Conservation (phyloP, 2,113 vertebrate species). For the Phoenicopterus ruber region DNA sequence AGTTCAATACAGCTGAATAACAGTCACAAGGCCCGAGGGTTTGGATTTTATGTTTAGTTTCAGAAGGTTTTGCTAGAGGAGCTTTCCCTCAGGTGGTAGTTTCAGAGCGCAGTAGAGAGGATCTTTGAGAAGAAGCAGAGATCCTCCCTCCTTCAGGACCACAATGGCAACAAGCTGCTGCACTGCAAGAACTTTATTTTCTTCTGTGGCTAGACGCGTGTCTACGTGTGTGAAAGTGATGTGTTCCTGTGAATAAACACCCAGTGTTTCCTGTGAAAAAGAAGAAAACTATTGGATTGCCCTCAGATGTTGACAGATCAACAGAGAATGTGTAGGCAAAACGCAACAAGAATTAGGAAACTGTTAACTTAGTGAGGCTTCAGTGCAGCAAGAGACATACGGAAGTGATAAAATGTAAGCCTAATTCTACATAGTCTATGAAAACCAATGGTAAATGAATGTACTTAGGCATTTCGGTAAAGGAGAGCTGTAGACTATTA, state of each 20-base stretch:
- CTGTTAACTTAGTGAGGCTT: not conserved
- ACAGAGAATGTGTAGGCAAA: not conserved
- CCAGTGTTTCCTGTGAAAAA: not conserved
- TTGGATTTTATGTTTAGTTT: not conserved
- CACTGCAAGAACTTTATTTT: not conserved
- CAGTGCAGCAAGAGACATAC: not conserved
- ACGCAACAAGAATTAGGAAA: not conserved
- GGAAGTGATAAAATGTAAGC: not conserved
- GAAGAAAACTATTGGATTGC: not conserved
- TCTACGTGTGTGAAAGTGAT: not conserved
- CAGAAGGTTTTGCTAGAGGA: not conserved
- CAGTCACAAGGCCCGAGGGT: not conserved
- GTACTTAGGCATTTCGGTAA: not conserved
- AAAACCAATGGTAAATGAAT: not conserved
- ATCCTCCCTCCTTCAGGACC: not conserved
- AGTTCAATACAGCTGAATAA: not conserved
- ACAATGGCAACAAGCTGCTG: not conserved
- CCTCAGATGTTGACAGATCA: not conserved
- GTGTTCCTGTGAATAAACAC: not conserved
- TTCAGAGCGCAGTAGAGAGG: not conserved
- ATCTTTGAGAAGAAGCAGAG: not conserved
- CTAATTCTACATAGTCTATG: not conserved
- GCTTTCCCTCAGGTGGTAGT: not conserved
- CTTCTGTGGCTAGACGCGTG: accelerated
- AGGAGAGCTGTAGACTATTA: not conserved